Conservation (phyloP, 2,113 vertebrate species). For the Stomatorhinus ivindoensis region DNA sequence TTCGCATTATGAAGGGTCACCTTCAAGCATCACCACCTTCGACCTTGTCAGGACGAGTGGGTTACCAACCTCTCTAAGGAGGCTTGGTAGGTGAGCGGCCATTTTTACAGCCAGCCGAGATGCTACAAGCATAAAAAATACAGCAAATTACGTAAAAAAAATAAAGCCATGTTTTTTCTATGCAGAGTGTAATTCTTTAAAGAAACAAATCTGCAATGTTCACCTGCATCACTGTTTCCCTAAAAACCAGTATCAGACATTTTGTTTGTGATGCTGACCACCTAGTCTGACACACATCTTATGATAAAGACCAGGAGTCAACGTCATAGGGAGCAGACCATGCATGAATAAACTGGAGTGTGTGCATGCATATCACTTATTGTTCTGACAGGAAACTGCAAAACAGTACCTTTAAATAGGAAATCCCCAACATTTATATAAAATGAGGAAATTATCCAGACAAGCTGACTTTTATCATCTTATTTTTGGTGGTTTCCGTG, state of each 20-base stretch:
- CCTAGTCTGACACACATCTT: background rate
- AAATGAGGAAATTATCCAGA: background rate
- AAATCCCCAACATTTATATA: background rate
- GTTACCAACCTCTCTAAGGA: background rate
- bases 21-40: background rate
- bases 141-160: too few species aligned
- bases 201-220: background rate
- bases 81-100: background rate
- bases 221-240: background rate
- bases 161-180: background rate
- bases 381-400: background rate
- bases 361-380: background rate
- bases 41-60: background rate
- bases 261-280: background rate
- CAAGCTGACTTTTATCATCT: background rate
- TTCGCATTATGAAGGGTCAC: background rate
- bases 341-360: background rate
- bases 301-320: background rate
- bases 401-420: background rate
- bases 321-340: background rate
- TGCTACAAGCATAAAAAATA: background rate
- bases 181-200: background rate
- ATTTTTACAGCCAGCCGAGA: background rate
- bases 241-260: background rate
- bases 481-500: background rate